Percentiles rank a stretch among this genome's conserved stretches.
Evolutionary conservation across 2,113 vertebrate genomes (phyloP).

Genomic region (Dermatemys mawii): DNA sequence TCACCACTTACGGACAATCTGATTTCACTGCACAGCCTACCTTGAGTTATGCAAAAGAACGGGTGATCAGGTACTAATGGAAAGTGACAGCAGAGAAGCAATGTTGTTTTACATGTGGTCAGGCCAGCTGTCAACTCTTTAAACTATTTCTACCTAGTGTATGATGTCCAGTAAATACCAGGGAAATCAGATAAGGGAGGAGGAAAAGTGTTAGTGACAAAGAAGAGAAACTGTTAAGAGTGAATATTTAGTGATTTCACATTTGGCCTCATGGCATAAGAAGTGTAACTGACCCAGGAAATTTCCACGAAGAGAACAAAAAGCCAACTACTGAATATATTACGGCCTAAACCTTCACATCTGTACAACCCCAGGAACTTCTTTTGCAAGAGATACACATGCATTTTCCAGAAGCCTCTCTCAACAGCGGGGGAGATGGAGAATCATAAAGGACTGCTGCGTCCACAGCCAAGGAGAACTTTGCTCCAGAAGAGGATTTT

Average conservation of each 20-base stretch:
- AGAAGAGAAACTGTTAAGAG: fast-evolving
- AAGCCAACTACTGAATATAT: fast-evolving
- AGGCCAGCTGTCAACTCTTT: neutral
- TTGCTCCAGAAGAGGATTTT: neutral
- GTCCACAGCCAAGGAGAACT: neutral
- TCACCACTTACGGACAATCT: neutral
- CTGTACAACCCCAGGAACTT: fast-evolving
- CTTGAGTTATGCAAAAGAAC: neutral
- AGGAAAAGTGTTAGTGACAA: neutral
- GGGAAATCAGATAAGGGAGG: fast-evolving
- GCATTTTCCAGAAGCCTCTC: neutral
- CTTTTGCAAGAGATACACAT: fast-evolving
- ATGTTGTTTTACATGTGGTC: neutral
- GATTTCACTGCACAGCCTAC: neutral
- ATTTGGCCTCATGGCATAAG: neutral
- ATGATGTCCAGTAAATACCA: neutral
- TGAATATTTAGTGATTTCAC: fast-evolving
- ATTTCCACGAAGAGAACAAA: fast-evolving
- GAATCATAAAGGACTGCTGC: neutral
- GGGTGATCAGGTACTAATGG: neutral
- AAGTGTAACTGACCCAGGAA: fast-evolving
- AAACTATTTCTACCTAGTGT: fast-evolving
- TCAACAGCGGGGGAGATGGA: fast-evolving
- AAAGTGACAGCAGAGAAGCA: neutral
- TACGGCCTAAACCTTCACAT: fast-evolving